Conservation (phyloP, 1,140 invertebrate species). For the Whitmania pigra region DNA sequence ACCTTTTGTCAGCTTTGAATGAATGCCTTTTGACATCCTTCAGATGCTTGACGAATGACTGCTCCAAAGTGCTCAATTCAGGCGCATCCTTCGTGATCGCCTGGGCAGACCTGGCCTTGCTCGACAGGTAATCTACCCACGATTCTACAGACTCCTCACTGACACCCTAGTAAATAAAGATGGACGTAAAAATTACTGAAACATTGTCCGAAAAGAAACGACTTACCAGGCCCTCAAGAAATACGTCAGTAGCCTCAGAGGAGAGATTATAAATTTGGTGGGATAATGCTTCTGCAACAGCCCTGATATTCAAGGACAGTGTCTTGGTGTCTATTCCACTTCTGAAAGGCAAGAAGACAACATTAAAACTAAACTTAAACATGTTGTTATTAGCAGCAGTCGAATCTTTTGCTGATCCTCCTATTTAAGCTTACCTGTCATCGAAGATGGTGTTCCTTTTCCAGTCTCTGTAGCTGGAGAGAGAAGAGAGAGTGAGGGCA, state of each 20-base stretch:
- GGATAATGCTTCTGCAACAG: constrained; percentile 69
- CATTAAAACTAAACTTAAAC: background rate
- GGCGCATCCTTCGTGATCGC: constrained; percentile 53
- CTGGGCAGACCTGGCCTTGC: constrained; percentile 57
- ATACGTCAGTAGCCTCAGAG: constrained; percentile 43
- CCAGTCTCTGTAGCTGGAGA: constrained; percentile 46
- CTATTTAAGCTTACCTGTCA: constrained; percentile 33
- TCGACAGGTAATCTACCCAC: constrained; percentile 60
- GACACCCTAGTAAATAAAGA: constrained; percentile 45
- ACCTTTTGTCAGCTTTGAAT: constrained; percentile 43
- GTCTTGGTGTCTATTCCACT: constrained; percentile 50
- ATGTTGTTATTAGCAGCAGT: background rate
- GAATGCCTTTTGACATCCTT: constrained; percentile 38
- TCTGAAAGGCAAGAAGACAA: constrained; percentile 27
- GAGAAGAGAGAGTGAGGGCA: constrained; percentile 75
- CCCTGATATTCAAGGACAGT: constrained; percentile 57
- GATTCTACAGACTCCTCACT: constrained; percentile 57
- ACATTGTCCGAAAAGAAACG: constrained; percentile 24
- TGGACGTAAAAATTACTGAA: background rate
- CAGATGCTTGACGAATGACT: constrained; percentile 51
- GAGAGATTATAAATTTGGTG: constrained; percentile 71
- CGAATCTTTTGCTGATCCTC: background rate
- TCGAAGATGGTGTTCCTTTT: constrained; percentile 42
- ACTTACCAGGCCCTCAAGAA: constrained; percentile 57
- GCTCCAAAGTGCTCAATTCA: constrained; percentile 54